Conservation (phyloP, 2,888 invertebrate species). For the Scaptomyza reducta region DNA sequence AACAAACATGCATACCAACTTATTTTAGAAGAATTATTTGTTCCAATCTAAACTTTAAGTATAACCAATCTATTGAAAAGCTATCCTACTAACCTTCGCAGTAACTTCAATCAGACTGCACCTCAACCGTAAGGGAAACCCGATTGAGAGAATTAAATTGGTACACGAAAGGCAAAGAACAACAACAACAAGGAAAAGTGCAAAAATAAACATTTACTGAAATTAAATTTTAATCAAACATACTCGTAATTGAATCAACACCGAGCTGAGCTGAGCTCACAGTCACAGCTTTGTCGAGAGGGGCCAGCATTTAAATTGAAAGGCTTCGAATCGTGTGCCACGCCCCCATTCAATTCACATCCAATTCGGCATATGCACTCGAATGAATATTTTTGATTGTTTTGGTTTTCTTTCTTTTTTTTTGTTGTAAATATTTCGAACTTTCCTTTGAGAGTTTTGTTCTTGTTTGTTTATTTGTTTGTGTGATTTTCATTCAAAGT, state of each 20-base stretch:
- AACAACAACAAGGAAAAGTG: not conserved
- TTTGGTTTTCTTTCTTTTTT: not conserved
- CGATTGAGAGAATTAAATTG: constrained; percentile 32
- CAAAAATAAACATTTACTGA: constrained; percentile 11
- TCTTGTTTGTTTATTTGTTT: constrained; percentile 10
- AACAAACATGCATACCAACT: too few relatives aligned
- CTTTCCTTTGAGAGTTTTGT: constrained; percentile 25
- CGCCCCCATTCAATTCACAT: constrained; percentile 11
- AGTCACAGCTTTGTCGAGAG: constrained; percentile 13
- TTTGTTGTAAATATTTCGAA: constrained; percentile 30
- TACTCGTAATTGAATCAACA: constrained; percentile 55
- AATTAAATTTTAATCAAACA: constrained; percentile 48
- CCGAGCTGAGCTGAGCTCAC: constrained; percentile 10
- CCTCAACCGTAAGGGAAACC: not conserved
- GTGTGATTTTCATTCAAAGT: constrained; percentile 17
- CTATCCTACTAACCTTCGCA: not conserved
- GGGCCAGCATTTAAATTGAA: constrained; percentile 17
- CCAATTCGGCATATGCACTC: constrained; percentile 6
- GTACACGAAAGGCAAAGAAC: constrained; percentile 12
- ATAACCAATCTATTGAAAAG: not conserved
- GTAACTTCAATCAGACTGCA: not conserved
- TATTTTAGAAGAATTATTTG: too few relatives aligned
- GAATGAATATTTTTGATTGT: constrained; percentile 16
- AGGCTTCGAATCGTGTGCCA: constrained; percentile 10
- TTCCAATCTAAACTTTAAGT: not conserved